Evolutionary conservation across 2,797 vertebrate genomes (phyloP), one percentile per base, ranked within the genome.

Genomic region (Anas acuta): DNA sequence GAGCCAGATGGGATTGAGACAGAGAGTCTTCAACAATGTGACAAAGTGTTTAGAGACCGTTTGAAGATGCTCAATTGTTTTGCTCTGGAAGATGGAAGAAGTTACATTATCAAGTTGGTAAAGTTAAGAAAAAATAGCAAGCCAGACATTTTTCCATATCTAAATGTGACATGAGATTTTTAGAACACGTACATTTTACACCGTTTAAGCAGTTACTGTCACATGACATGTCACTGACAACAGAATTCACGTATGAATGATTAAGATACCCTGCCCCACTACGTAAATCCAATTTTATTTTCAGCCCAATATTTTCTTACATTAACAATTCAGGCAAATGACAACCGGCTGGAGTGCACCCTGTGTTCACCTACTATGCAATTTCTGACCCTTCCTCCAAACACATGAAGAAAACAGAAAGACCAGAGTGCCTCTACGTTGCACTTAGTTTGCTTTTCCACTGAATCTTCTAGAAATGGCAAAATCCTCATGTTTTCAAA

Each of bases 391-490:
- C 53, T 70, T 74, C 51, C 86, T 85, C 57, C 51, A 33, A 86
- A 87, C 28, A 37, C 5, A 0, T 6, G 33, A 54, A 8, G 26
- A 72, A 60, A 4, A 73, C 8, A 13, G 47, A 28, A 26, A 33
- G 39, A 49, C 15, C 3, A 57, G 30, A 66, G 15, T 91, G 32
- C 45, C 81, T 80, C 26, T 41, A 39, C 41, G 60, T 53, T 61
- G 35, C 60, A 22, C 17, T 51, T 26, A 41, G 28, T 2, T 47
- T 11, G 32, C 80, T 87, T 87, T 81, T 28, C 41, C 80, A 81
- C 80, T 95, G 93, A 95, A 90, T 65, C 65, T 92, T 94, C 95
- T 87, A 71, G 92, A 95, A 96, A 41, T 19, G 43, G 30, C 83
- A 71, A 81, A 41, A 5, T 4, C 11, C 18, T 57, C 32, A 10